phyloP scores from a whole-genome alignment of 2,797 vertebrate genomes.

The Dermochelys coriacea region DNA sequence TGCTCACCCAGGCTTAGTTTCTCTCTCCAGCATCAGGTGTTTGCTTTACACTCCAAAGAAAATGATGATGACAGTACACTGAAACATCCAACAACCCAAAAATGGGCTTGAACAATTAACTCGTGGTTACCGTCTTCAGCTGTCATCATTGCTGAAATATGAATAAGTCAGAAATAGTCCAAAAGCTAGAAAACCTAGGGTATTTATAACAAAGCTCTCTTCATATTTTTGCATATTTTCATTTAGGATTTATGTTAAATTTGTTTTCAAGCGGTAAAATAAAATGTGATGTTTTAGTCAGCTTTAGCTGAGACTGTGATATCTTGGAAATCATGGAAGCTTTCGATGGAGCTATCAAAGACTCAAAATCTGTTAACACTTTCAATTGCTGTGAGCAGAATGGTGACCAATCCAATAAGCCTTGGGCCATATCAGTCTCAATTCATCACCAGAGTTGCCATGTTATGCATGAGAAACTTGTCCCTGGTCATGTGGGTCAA shows the following conservation, averaged over 20 bases:
- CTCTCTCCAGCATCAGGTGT: constrained; percentile 29
- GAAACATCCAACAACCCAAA: constrained; percentile 19
- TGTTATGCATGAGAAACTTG: neutral
- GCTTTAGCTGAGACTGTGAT: neutral
- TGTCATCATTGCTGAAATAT: neutral
- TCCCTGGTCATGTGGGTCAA: neutral
- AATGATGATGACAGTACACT: neutral
- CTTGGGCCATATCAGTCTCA: neutral
- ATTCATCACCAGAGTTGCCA: neutral
- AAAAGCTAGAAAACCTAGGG: neutral
- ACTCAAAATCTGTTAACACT: neutral
- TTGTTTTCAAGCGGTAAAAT: neutral
- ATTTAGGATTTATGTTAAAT: neutral
- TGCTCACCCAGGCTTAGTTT: too few relatives aligned
- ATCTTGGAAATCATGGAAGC: neutral
- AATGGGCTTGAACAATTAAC: constrained; percentile 23
- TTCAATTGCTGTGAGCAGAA: neutral
- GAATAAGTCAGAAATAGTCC: neutral
- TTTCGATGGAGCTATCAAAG: neutral
- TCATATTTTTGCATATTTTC: rapidly evolving
- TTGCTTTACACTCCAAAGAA: constrained; percentile 26
- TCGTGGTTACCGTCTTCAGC: neutral
- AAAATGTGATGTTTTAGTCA: neutral
- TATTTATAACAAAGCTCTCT: neutral
- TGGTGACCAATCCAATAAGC: neutral